These are phyloP conservation scores for Limnephilus marmoratus DNA, from an alignment of 2,888 invertebrate species.

Conservation along the genomic window DNA sequence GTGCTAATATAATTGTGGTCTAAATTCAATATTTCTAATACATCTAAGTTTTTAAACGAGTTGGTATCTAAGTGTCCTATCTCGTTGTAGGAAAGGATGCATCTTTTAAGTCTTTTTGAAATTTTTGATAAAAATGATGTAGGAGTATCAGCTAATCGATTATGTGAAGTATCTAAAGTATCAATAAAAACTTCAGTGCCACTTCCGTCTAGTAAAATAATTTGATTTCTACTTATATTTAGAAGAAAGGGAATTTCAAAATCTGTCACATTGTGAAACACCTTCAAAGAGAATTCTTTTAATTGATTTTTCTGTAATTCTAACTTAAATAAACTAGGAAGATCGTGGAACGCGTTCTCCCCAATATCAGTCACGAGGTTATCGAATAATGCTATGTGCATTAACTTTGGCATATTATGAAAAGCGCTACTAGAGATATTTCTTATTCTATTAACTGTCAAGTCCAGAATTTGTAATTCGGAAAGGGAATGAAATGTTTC, in stretches of 20 bases:
- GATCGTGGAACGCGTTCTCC: slow-evolving; percentile 84
- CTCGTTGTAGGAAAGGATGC: slow-evolving; percentile 86
- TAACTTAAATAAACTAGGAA: slow-evolving; percentile 86
- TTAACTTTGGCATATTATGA: slow-evolving; percentile 85
- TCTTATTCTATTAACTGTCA: slow-evolving; percentile 87
- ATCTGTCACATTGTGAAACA: slow-evolving; percentile 83
- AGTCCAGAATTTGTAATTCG: slow-evolving; percentile 86
- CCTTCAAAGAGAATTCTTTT: slow-evolving; percentile 81
- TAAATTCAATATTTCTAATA: slow-evolving; percentile 85
- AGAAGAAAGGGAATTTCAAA: slow-evolving; percentile 82
- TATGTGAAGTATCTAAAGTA: slow-evolving; percentile 84
- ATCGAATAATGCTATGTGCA: slow-evolving; percentile 89
- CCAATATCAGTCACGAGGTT: slow-evolving; percentile 87
- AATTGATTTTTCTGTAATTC: slow-evolving; percentile 90
- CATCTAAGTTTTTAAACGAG: slow-evolving; percentile 84
- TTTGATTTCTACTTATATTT: slow-evolving; percentile 86
- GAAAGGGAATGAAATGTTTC: slow-evolving; percentile 85
- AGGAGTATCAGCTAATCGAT: slow-evolving; percentile 82
- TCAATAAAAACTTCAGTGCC: slow-evolving; percentile 80
- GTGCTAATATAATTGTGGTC: slow-evolving; percentile 85
- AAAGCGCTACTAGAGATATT: slow-evolving; percentile 85
- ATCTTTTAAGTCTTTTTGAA: slow-evolving; percentile 80
- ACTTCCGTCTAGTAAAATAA: slow-evolving; percentile 73
- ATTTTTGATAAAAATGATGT: slow-evolving; percentile 81
- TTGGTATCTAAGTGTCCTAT: slow-evolving; percentile 84